phyloP scores from a whole-genome alignment of 1,140 invertebrate genomes.

The Telenomus remus region DNA sequence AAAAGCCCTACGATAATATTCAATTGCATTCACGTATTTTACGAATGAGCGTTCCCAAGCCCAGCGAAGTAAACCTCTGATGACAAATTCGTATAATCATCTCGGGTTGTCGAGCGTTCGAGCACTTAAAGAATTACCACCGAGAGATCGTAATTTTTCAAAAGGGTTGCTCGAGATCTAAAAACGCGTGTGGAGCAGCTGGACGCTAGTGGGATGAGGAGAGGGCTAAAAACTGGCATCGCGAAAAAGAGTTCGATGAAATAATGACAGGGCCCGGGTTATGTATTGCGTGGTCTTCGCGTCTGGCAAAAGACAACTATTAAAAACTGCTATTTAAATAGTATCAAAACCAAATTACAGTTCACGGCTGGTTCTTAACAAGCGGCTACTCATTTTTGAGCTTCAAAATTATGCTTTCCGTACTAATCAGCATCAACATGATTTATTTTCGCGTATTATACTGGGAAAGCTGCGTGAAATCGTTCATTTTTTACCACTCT shows the following conservation, averaged over 20 bases:
- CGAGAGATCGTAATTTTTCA: conserved; percentile 40
- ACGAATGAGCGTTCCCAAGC: conserved; percentile 20
- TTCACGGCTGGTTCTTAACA: conserved; percentile 60
- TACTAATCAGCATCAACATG: conserved; percentile 69
- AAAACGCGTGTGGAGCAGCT: conserved; percentile 31
- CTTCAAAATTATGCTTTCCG: conserved; percentile 71
- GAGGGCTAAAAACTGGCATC: conserved; percentile 27
- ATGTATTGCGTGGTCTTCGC: conserved; percentile 66
- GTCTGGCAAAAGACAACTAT: conserved; percentile 65
- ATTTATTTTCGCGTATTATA: conserved; percentile 68
- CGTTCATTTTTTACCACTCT: conserved; percentile 33
- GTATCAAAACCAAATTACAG: conserved; percentile 71
- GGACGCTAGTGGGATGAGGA: not conserved
- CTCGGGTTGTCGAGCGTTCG: conserved; percentile 30
- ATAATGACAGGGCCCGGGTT: conserved; percentile 71
- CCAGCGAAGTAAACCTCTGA: conserved; percentile 33
- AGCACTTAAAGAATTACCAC: conserved; percentile 52
- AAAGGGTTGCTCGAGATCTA: conserved; percentile 17
- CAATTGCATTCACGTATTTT: conserved; percentile 45
- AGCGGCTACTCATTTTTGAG: conserved; percentile 35
- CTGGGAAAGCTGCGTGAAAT: conserved; percentile 36
- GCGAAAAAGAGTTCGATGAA: conserved; percentile 73
- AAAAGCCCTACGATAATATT: conserved; percentile 30
- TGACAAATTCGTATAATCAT: conserved; percentile 55
- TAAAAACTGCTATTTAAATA: conserved; percentile 74